Evolutionary conservation across 2,888 invertebrate genomes (phyloP).

Genomic region (Parascotia fuliginaria): DNA sequence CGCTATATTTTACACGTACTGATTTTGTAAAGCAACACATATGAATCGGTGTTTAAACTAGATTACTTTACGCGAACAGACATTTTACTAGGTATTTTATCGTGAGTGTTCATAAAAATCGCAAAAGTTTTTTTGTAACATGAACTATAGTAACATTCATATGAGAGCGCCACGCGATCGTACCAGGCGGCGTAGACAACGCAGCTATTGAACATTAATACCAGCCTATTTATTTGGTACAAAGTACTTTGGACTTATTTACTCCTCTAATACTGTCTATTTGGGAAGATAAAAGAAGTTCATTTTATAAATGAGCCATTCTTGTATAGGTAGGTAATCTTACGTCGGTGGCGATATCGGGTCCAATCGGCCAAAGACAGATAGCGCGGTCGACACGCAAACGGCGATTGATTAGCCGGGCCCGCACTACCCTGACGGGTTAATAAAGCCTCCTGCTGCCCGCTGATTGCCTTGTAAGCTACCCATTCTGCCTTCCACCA

Average conservation of each 20-base stretch:
- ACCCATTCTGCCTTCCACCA: slow-evolving; percentile 69
- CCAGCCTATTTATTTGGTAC: slow-evolving; percentile 62
- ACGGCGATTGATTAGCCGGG: slow-evolving; percentile 82
- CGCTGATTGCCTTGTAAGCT: slow-evolving; percentile 80
- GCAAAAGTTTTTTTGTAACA: slow-evolving; percentile 17
- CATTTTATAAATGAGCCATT: slow-evolving; percentile 83
- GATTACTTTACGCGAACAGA: slow-evolving; percentile 21
- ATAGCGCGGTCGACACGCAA: slow-evolving; percentile 84
- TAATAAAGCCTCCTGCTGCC: slow-evolving; percentile 78
- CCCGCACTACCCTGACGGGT: slow-evolving; percentile 81
- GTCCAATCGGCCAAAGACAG: slow-evolving; percentile 82
- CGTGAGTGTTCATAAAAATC: slow-evolving; percentile 14
- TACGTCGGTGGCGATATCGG: slow-evolving; percentile 77
- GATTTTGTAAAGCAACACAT: slow-evolving; percentile 5
- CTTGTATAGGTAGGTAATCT: slow-evolving; percentile 79
- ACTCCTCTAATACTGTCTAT: slow-evolving; percentile 73
- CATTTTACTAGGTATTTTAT: slow-evolving; percentile 12
- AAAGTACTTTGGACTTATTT: slow-evolving; percentile 73
- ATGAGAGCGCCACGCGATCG: slow-evolving; percentile 18
- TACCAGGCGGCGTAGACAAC: slow-evolving; percentile 35
- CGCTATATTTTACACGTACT: slow-evolving; percentile 7
- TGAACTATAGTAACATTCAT: slow-evolving; percentile 2
- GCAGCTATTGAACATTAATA: slow-evolving; percentile 54
- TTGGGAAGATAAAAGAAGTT: slow-evolving; percentile 80
- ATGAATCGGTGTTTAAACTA: slow-evolving; percentile 18